Conservation (phyloP, 2,888 invertebrate species). For the Cheilosia vernalis region DNA sequence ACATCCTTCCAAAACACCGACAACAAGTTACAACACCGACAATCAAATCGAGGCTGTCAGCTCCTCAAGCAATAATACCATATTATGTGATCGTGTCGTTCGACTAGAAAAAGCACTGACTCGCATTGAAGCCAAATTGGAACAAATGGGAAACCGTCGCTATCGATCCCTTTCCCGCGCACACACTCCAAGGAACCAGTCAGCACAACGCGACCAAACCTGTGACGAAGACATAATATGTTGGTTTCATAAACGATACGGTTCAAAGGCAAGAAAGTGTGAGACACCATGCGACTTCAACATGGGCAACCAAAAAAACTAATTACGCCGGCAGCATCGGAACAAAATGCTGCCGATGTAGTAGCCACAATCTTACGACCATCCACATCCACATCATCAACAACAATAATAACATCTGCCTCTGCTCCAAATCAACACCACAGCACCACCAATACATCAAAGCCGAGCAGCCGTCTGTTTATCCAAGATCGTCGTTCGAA, state of each 20-base stretch:
- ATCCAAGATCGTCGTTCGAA: not conserved
- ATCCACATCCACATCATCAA: not conserved
- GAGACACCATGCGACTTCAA: conserved; percentile 15
- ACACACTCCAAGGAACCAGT: not conserved
- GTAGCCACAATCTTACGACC: not conserved
- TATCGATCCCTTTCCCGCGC: not conserved
- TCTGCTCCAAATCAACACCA: not conserved
- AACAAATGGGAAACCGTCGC: too few species aligned
- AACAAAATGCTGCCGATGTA: too few species aligned
- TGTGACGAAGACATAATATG: conserved; percentile 2
- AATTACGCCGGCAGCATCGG: too few species aligned
- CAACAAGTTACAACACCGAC: too few species aligned
- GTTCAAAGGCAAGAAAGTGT: conserved; percentile 14
- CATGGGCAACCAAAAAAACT: too few species aligned
- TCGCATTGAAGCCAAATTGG: too few species aligned
- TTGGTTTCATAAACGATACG: conserved; percentile 23
- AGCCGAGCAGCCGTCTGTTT: not conserved
- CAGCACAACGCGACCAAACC: not conserved
- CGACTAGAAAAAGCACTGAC: not conserved
- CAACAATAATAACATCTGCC: too few species aligned
- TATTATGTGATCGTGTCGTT: not conserved
- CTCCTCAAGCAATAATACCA: not conserved
- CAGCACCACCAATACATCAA: not conserved
- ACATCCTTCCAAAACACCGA: too few species aligned
- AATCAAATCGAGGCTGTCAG: not conserved